Base-by-base conservation (phyloP, 2,797 vertebrate genomes). In the Sebastes paucispinis region DNA sequence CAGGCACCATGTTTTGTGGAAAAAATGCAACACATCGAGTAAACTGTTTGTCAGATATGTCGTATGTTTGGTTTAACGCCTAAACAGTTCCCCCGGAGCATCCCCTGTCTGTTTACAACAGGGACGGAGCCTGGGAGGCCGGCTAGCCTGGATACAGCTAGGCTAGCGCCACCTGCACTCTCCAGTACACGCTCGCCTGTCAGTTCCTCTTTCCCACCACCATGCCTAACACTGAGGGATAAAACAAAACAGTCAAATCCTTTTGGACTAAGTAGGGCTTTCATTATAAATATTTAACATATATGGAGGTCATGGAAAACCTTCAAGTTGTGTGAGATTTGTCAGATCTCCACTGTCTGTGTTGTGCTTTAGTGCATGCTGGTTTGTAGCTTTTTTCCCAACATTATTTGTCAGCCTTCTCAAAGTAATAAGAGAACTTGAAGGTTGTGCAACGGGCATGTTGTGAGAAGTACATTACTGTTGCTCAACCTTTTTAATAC, bases 31-130 rank as follows among this genome's bases (percentile, higher is more conserved):
- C 65, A 66, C 77, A 2, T 73, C 90, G 87, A 87, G 90, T 96
- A 96, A 96, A 96, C 92, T 94, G 95, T 96, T 96, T 96, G 95
- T 95, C 93, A 93, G 93, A 92, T 90, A 80, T 89, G 89, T 91
- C 83, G 60, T 93, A 90, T 96, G 95, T 96, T 96, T 96, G 93
- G 93, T 92, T 95, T 89, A 93, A 93, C 69, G 82, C 90, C 94
- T 95, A 96, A 96, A 96, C 94, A 96, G 87, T 94, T 86, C 91
- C 83, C 71, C 87, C 80, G 81, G 85, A 91, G 91, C 91, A 91
- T 95, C 89, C 88, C 88, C 83, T 85, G 75, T 93, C 78, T 94
- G 94, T 95, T 94, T 95, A 95, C 83, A 92, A 57, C 89, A 84
- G 43, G 54, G 81, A 79, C 34, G 77, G 73, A 85, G 90, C 75